These are phyloP conservation scores for Pseudanteris insignis DNA, from an alignment of 2,888 invertebrate species.

Conservation along the genomic window DNA sequence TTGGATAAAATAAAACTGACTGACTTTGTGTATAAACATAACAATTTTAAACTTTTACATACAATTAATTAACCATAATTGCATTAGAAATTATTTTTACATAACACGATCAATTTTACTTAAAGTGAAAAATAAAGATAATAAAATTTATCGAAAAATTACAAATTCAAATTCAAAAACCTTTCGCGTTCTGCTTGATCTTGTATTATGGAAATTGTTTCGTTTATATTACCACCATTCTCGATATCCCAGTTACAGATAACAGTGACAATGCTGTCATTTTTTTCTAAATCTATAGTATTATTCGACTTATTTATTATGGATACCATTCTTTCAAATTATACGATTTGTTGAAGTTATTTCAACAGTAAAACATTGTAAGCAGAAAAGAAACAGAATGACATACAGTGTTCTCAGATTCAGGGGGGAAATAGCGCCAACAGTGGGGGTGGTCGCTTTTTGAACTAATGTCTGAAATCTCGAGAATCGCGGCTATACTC, in stretches of 20 bases:
- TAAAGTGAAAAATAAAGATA: slow-evolving; percentile 1
- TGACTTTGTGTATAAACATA: no score
- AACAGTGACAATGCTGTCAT: slow-evolving; percentile 41
- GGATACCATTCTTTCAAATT: slow-evolving; percentile 8
- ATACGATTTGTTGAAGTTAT: not conserved
- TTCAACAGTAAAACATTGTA: no score
- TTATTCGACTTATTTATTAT: slow-evolving; percentile 7
- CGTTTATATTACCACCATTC: slow-evolving; percentile 50
- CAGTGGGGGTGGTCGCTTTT: no score
- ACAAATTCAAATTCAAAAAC: slow-evolving; percentile 41
- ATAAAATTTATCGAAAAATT: not conserved
- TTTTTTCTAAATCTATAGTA: slow-evolving; percentile 3
- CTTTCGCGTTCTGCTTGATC: slow-evolving; percentile 45
- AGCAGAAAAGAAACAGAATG: not conserved
- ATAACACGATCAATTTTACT: no score
- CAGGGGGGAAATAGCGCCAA: no score
- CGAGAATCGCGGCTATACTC: no score
- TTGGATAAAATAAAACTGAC: no score
- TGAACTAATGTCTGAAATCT: no score
- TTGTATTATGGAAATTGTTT: slow-evolving; percentile 50
- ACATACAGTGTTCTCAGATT: no score
- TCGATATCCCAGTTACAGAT: slow-evolving; percentile 55
- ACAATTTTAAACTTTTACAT: not conserved
- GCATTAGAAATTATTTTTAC: no score
- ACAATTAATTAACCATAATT: not conserved